These are phyloP conservation scores for Actinernus sp. DNA, from an alignment of 92 coral and sea anemone genomes.

Conservation along the genomic window DNA sequence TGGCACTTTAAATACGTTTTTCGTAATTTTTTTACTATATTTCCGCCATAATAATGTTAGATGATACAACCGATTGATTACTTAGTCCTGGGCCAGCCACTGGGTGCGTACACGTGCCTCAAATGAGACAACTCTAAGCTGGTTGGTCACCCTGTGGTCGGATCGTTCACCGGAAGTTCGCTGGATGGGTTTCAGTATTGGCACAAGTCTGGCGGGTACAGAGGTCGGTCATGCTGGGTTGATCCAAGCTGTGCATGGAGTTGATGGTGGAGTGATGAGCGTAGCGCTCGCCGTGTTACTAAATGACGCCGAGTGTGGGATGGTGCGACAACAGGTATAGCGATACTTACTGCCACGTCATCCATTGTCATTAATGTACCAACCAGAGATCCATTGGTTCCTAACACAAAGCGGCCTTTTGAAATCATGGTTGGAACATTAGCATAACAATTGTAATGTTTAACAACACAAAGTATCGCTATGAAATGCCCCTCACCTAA, in stretches of 20 bases:
- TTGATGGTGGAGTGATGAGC: conserved; percentile 88
- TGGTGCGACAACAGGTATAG: conserved; percentile 95
- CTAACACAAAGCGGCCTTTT: too few relatives aligned
- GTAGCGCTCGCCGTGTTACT: conserved; percentile 66
- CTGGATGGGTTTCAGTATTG: conserved; percentile 87
- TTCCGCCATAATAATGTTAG: too few relatives aligned
- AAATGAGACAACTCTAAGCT: conserved; percentile 67
- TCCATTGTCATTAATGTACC: too few relatives aligned
- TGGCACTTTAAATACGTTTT: too few relatives aligned
- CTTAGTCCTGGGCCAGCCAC: conserved; percentile 84
- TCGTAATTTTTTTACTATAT: too few relatives aligned
- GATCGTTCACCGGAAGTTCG: conserved; percentile 97
- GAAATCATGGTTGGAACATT: too few relatives aligned
- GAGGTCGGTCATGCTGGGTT: conserved; percentile 60
- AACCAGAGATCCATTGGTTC: too few relatives aligned
- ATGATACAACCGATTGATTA: too few relatives aligned
- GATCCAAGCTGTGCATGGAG: conserved; percentile 62
- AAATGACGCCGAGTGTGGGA: conserved; percentile 92
- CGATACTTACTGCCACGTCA: too few relatives aligned
- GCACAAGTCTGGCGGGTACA: conserved; percentile 65
- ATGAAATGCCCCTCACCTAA: too few relatives aligned
- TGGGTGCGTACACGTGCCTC: conserved; percentile 64
- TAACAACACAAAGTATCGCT: too few relatives aligned
- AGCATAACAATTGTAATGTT: too few relatives aligned
- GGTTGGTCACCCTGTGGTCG: conserved; percentile 96